phyloP scores from a whole-genome alignment of 2,888 invertebrate species.

The Ectemnius lituratus region DNA sequence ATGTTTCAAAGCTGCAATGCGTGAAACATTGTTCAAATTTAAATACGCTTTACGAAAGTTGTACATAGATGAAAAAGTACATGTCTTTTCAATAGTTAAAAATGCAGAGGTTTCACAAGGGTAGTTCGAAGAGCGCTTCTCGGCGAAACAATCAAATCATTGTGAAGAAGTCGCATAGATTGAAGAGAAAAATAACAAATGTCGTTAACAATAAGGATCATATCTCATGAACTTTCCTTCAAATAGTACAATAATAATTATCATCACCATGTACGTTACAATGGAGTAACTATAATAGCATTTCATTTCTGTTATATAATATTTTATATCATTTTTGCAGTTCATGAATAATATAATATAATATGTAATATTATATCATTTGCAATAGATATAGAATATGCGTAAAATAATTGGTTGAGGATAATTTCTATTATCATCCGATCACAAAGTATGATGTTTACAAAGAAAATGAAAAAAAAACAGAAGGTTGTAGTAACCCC shows the following conservation, averaged over 20 bases:
- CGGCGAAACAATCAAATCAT: constrained; percentile 32
- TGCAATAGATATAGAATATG: constrained; percentile 63
- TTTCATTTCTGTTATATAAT: constrained; percentile 56
- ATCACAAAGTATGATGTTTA: constrained; percentile 65
- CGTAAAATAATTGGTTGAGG: constrained; percentile 65
- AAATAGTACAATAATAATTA: constrained; percentile 67
- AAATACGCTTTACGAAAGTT: constrained; percentile 32
- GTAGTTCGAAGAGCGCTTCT: constrained; percentile 29
- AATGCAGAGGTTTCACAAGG: constrained; percentile 22
- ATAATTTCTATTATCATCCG: constrained; percentile 68
- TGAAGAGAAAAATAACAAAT: constrained; percentile 62
- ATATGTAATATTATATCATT: constrained; percentile 59
- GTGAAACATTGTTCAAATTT: constrained; percentile 40
- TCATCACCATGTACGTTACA: constrained; percentile 56
- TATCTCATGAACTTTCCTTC: constrained; percentile 63
- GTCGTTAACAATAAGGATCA: constrained; percentile 67
- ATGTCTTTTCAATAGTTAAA: constrained; percentile 21
- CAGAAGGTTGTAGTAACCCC: constrained; percentile 60
- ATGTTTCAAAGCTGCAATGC: constrained; percentile 29
- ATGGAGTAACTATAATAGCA: constrained; percentile 59
- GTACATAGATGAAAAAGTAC: constrained; percentile 25
- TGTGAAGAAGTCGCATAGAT: constrained; percentile 30
- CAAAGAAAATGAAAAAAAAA: constrained; percentile 60
- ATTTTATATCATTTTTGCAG: constrained; percentile 59
- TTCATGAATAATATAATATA: constrained; percentile 60